Evolutionary conservation across 2,113 vertebrate genomes (phyloP).

Genomic region (Chinchilla lanigera): DNA sequence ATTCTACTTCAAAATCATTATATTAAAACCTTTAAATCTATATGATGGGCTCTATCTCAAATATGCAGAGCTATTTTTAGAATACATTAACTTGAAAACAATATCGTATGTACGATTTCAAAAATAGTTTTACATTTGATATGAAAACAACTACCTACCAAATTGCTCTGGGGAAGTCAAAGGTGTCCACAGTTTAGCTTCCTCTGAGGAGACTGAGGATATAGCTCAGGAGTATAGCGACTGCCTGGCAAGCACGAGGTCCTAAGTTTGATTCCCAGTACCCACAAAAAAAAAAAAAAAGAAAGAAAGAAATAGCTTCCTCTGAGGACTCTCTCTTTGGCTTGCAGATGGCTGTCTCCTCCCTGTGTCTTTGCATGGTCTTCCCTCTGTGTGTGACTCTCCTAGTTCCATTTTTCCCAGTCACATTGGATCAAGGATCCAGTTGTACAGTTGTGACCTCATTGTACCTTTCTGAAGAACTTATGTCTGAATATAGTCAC

Average conservation of each 20-base stretch:
- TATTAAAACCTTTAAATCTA: constrained; percentile 4
- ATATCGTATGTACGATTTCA: neutral
- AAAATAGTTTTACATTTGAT: neutral
- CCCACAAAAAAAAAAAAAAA: no score
- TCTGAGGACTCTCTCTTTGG: neutral
- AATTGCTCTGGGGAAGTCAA: neutral
- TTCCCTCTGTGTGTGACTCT: neutral
- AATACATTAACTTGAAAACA: neutral
- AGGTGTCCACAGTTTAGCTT: neutral
- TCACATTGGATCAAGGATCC: neutral
- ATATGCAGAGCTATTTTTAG: neutral
- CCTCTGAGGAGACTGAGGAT: neutral
- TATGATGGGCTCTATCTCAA: constrained; percentile 22
- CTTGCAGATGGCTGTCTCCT: neutral
- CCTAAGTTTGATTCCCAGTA: no score
- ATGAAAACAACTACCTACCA: neutral
- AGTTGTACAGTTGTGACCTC: neutral
- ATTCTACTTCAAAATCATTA: constrained; percentile 11
- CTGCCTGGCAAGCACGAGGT: no score
- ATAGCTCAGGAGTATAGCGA: no score
- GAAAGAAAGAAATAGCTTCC: neutral
- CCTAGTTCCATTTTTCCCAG: neutral
- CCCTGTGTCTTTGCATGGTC: neutral
- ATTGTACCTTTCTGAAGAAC: neutral
- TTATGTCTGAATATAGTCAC: neutral